phyloP scores from a whole-genome alignment of 1,140 invertebrate genomes.

The Propsilocerus akamusi region DNA sequence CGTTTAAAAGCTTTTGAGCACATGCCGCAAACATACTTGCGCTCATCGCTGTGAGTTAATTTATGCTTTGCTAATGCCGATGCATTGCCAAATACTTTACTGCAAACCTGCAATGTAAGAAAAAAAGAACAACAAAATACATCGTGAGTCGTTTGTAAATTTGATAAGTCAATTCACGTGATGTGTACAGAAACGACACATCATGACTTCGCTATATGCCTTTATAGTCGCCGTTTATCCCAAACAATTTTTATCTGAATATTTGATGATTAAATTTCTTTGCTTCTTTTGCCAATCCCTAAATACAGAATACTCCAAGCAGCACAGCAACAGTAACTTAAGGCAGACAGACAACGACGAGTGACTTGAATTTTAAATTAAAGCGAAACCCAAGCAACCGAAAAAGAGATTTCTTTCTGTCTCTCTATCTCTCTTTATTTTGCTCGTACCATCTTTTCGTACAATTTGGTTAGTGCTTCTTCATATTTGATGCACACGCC shows the following conservation, averaged over 20 bases:
- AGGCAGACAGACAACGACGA: background rate
- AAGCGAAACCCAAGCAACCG: no score
- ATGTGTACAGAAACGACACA: no score
- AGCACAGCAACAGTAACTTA: background rate
- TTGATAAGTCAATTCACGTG: no score
- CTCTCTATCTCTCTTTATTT: no score
- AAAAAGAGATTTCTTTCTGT: no score
- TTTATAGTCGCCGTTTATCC: no score
- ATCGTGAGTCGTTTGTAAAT: no score
- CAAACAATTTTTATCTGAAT: background rate
- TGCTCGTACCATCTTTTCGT: no score
- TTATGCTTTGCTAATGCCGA: slow-evolving; percentile 95
- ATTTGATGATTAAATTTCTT: background rate
- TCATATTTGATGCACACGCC: no score
- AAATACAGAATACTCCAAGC: background rate
- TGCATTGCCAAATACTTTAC: slow-evolving; percentile 92
- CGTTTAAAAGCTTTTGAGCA: slow-evolving; percentile 96
- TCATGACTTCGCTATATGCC: no score
- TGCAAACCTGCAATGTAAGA: slow-evolving; percentile 54
- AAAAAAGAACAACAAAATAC: no score
- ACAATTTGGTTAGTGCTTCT: no score
- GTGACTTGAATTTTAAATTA: slow-evolving; percentile 4
- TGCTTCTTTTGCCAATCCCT: background rate
- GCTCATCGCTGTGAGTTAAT: slow-evolving; percentile 91
- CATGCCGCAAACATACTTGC: slow-evolving; percentile 87